Percentiles rank a stretch among this genome's conserved stretches.
Conservation (phyloP, 2,113 vertebrate genomes). For the Psephotus haematonotus region DNA sequence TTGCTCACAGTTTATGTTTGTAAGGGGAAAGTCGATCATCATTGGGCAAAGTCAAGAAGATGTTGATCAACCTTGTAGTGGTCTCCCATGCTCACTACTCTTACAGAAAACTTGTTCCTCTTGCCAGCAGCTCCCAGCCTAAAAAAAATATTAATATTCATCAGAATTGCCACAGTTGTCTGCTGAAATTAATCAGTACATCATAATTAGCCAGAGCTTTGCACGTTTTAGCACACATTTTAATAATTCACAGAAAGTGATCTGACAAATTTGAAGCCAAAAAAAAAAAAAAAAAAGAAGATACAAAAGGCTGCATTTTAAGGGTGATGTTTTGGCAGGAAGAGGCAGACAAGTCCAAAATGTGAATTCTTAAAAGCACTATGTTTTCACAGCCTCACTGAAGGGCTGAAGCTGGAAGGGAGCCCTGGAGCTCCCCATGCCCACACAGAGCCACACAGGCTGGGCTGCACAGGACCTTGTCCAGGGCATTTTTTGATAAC, state of each 20-base stretch:
- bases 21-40: not conserved
- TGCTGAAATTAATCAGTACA: conserved; percentile 49
- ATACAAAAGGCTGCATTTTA: not conserved
- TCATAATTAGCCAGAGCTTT: conserved; percentile 42
- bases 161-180: conserved; percentile 26
- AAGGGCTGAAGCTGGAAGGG: not conserved
- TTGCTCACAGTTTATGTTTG: not conserved
- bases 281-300: not conserved
- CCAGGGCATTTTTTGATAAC: not conserved
- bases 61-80: not conserved
- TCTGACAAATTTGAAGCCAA: not conserved
- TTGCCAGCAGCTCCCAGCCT: conserved; percentile 28
- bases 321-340: not conserved
- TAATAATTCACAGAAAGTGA: conserved; percentile 23
- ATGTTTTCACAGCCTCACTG: not conserved
- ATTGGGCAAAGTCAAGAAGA: not conserved
- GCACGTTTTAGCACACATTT: conserved; percentile 14
- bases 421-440: not conserved
- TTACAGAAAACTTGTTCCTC: not conserved
- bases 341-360: not conserved
- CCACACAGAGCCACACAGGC: not conserved
- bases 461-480: not conserved
- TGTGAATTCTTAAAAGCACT: not conserved
- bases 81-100: not conserved
- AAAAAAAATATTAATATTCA: conserved; percentile 48